A percentile compares a stretch with the other conserved stretches of the same genome.
Evolutionary conservation across 2,113 vertebrate genomes (phyloP).

Genomic region (Mastomys natalensis): DNA sequence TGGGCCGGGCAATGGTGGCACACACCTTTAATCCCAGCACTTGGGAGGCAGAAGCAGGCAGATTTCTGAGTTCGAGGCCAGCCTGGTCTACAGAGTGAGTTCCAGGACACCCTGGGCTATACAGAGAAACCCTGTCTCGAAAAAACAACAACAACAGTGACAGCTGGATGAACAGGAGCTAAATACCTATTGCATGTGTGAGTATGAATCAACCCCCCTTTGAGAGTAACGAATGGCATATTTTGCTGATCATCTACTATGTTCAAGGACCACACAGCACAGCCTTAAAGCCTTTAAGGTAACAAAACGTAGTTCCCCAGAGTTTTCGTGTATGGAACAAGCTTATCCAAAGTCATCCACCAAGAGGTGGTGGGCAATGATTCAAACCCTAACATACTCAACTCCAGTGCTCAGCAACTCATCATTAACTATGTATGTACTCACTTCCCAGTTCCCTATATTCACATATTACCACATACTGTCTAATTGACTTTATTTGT

Average conservation of each 20-base stretch:
- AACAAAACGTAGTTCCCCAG: neutral
- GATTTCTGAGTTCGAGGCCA: too few species aligned
- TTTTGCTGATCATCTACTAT: neutral
- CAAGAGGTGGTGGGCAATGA: neutral
- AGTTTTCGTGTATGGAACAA: neutral
- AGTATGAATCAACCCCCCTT: neutral
- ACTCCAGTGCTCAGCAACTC: neutral
- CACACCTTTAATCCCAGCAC: too few species aligned
- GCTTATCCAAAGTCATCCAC: neutral
- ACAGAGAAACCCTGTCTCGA: too few species aligned
- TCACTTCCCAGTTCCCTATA: neutral
- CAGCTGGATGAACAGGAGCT: fast-evolving
- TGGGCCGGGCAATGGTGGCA: too few species aligned
- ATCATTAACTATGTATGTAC: neutral
- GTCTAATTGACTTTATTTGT: neutral
- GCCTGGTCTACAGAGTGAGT: too few species aligned
- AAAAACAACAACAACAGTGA: too few species aligned
- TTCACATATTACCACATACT: neutral
- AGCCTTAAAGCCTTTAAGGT: neutral
- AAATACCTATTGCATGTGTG: fast-evolving
- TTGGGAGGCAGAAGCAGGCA: too few species aligned
- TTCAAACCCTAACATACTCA: neutral
- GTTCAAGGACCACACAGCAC: neutral
- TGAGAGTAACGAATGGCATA: too few species aligned
- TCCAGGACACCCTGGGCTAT: too few species aligned